A percentile compares a stretch with the other conserved stretches of the same genome.
Evolutionary conservation across 2,797 vertebrate genomes (phyloP).

Genomic region (Spinus olivaceus): DNA sequence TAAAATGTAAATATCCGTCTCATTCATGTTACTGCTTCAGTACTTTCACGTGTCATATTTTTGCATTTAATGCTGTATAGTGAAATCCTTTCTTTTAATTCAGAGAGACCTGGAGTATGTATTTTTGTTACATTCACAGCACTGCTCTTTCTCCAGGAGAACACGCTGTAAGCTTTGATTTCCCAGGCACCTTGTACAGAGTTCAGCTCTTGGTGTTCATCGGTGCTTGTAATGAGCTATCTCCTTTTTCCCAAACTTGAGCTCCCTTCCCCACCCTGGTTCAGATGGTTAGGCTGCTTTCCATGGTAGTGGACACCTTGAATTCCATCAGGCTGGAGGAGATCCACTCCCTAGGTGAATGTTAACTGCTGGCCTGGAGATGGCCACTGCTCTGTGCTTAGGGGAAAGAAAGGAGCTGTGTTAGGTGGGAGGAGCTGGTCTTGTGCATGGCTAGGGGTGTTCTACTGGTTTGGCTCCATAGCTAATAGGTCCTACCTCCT

Average conservation of each 20-base stretch:
- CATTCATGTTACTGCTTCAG: background rate
- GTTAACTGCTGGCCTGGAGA: background rate
- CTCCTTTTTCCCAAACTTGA: background rate
- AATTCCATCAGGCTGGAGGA: background rate
- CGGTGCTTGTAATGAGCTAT: fast-evolving
- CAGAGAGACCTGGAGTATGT: background rate
- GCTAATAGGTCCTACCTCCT: background rate
- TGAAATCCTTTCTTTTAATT: background rate
- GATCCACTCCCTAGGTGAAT: background rate
- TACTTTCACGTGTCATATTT: background rate
- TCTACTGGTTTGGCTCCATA: background rate
- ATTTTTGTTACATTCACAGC: background rate
- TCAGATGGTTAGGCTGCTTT: background rate
- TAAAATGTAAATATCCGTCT: background rate
- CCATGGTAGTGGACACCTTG: background rate
- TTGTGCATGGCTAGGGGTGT: background rate
- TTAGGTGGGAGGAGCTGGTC: background rate
- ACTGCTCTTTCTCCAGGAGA: background rate
- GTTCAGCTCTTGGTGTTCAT: background rate
- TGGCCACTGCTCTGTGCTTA: fast-evolving
- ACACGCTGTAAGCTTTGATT: background rate
- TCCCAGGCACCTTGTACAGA: background rate
- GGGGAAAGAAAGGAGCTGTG: background rate
- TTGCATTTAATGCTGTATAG: background rate
- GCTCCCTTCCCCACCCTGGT: background rate